Evolutionary conservation across 2,888 invertebrate genomes (phyloP).

Genomic region (Coleophora deauratella): DNA sequence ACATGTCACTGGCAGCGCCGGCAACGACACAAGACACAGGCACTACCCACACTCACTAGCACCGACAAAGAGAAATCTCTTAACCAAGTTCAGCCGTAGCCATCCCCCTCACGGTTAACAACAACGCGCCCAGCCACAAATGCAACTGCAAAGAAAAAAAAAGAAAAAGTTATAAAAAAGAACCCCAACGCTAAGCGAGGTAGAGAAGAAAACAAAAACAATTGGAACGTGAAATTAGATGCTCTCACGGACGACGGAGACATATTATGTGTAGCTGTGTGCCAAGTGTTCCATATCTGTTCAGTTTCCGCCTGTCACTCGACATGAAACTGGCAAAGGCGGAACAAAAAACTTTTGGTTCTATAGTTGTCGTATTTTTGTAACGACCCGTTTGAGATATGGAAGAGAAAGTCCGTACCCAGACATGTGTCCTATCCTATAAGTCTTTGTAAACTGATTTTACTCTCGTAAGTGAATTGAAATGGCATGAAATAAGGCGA

Average conservation of each 20-base stretch:
- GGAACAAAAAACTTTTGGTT: constrained; percentile 33
- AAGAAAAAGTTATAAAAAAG: constrained; percentile 41
- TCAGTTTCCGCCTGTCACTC: constrained; percentile 25
- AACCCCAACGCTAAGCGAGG: too few relatives aligned
- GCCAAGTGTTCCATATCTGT: constrained; percentile 30
- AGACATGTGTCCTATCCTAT: too few relatives aligned
- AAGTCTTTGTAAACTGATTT: too few relatives aligned
- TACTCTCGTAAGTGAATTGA: too few relatives aligned
- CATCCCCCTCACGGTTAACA: constrained; percentile 54
- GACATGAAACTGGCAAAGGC: constrained; percentile 22
- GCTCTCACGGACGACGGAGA: constrained; percentile 20
- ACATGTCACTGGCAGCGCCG: constrained; percentile 58
- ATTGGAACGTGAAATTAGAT: constrained; percentile 22
- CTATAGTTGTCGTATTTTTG: constrained; percentile 22
- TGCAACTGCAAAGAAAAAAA: constrained; percentile 71
- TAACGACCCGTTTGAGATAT: constrained; percentile 30
- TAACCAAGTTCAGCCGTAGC: constrained; percentile 57
- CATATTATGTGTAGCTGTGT: constrained; percentile 21
- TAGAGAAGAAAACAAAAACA: constrained; percentile 26
- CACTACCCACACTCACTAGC: constrained; percentile 43
- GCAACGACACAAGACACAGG: constrained; percentile 38
- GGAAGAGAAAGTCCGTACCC: constrained; percentile 27
- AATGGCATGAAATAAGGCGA: too few relatives aligned
- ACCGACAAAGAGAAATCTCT: constrained; percentile 50
- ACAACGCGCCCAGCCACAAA: constrained; percentile 53